Evolutionary conservation across 2,113 vertebrate genomes (phyloP).

Genomic region (Datnioides undecimradiatus): DNA sequence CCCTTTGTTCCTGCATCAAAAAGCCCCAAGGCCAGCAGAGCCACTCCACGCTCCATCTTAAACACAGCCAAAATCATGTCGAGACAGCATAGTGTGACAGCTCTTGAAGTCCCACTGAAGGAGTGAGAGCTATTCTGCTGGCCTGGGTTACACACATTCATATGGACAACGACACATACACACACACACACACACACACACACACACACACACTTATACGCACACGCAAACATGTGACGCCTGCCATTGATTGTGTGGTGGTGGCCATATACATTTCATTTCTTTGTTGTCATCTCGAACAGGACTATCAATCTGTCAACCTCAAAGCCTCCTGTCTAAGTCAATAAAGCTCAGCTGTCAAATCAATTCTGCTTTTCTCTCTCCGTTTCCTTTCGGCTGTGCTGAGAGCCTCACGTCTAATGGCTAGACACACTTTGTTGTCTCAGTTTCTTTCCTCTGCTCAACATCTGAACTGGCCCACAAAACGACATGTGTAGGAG

Average conservation of each 20-base stretch:
- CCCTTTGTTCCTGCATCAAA: slow-evolving; percentile 59
- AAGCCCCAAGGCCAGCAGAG: slow-evolving; percentile 38
- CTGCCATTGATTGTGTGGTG: slow-evolving; percentile 52
- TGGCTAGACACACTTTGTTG: slow-evolving; percentile 44
- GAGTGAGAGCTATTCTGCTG: slow-evolving; percentile 17
- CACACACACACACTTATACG: background rate
- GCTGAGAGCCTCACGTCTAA: slow-evolving; percentile 29
- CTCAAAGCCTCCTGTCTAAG: slow-evolving; percentile 63
- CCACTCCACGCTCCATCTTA: slow-evolving; percentile 27
- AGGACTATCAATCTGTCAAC: slow-evolving; percentile 54
- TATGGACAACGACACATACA: slow-evolving; percentile 5
- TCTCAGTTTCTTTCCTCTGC: slow-evolving; percentile 48
- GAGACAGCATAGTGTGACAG: slow-evolving; percentile 51
- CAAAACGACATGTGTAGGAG: background rate
- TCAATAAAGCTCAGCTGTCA: slow-evolving; percentile 57
- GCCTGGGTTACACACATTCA: slow-evolving; percentile 35
- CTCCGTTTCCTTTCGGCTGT: slow-evolving; percentile 38
- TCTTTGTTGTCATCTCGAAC: slow-evolving; percentile 54
- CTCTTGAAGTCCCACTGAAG: slow-evolving; percentile 52
- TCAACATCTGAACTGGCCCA: slow-evolving; percentile 50
- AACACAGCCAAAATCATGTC: slow-evolving; percentile 52
- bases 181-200: slow-evolving; percentile 7
- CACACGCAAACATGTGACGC: slow-evolving; percentile 28
- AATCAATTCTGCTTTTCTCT: slow-evolving; percentile 51
- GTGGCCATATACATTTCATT: slow-evolving; percentile 50